Evolutionary conservation across 2,113 vertebrate genomes (phyloP), one percentile per base, ranked within the genome.

Genomic region (Xerus inauris): DNA sequence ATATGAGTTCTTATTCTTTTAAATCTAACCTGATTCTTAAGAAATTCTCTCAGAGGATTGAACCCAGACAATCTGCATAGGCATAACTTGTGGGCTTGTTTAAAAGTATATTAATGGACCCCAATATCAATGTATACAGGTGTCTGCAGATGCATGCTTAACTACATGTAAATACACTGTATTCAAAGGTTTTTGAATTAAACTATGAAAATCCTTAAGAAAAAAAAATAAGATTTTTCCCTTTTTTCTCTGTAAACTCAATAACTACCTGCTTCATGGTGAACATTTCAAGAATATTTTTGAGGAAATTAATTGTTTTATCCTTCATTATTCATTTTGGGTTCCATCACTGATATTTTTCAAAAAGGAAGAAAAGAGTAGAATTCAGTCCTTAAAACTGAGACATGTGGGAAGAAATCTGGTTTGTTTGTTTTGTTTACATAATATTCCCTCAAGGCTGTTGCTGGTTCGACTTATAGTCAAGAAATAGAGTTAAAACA

Each of bases 1-100:
- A 71, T 94, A 85, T 42, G 69, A 95, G 91, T 92, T 95, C 38
- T 83, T 69, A 42, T 45, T 12, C 67, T 94, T 89, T 79, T 96
- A 84, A 72, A 92, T 82, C 26, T 81, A 86, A 40, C 28, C 35
- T 83, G 40, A 67, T 81, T 76, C 84, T 62, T 45, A 12, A 69
- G 7, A 19, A n/a, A 19, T 30, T 3, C 5, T 30, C 19, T 79
- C 35, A 82, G 42, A 81, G 86, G 14, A 26, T 16, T 75, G 19
- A 89, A 67, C 26, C 6, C 28, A 87, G 69, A 67, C 16, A 92
- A 40, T 19, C 11, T 51, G 8, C 14, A 67, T 24, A 9, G 17
- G 28, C 90, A 54, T 77, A 69, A 89, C 6, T 47, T 93, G 67
- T 1, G 9, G 87, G 30, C 19, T 69, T 20, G 59, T 62, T 85